Conservation (phyloP, 2,113 vertebrate genomes). For the Origma solitaria region DNA sequence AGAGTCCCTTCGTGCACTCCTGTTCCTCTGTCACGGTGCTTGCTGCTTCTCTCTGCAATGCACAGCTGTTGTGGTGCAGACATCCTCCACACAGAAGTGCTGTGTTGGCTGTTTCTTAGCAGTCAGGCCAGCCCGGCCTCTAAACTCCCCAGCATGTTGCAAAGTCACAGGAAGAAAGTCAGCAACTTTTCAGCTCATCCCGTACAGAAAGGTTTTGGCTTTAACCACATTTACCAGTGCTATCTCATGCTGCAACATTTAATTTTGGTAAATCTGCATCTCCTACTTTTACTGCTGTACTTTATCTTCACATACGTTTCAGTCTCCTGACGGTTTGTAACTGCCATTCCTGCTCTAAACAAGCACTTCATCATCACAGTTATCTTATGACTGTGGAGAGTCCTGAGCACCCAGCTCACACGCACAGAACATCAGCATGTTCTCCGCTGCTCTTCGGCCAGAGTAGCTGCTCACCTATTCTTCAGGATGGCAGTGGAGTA, state of each 20-base stretch:
- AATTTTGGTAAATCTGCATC: neutral
- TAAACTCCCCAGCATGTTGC: neutral
- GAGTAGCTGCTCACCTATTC: neutral
- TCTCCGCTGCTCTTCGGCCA: neutral
- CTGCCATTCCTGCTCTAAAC: neutral
- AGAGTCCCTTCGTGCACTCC: neutral
- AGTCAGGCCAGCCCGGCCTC: neutral
- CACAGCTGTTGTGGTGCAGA: neutral
- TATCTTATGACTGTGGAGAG: neutral
- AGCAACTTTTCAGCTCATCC: constrained; percentile 3
- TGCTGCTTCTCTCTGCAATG: neutral
- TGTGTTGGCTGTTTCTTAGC: neutral
- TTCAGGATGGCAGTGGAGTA: neutral
- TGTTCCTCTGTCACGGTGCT: neutral
- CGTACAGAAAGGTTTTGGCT: neutral
- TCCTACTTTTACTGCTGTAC: neutral
- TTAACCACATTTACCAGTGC: neutral
- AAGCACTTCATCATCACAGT: neutral
- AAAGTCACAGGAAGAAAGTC: constrained; percentile 21
- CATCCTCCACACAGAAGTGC: neutral
- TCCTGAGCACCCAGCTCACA: neutral
- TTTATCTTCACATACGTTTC: neutral
- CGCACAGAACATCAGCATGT: neutral
- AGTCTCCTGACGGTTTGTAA: neutral
- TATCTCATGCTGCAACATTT: neutral